These are phyloP conservation scores for Lepisosteus osseus DNA, from an alignment of 2,113 vertebrate genomes.

Conservation along the genomic window DNA sequence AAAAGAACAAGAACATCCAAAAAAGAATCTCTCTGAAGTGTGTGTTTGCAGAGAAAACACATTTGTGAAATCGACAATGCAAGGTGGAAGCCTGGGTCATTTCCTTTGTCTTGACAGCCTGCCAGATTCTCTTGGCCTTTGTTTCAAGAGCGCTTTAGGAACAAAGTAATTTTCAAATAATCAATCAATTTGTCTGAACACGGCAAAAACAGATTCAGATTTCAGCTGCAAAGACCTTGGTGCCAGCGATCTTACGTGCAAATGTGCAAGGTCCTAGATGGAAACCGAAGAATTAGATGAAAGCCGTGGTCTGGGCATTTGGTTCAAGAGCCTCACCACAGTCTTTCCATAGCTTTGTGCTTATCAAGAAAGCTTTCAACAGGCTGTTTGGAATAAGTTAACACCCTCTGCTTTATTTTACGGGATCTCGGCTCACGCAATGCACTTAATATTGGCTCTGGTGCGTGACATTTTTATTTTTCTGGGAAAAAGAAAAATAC, in stretches of 20 bases:
- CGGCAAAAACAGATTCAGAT: slow-evolving; percentile 36
- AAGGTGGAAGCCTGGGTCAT: slow-evolving; percentile 52
- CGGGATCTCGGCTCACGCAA: no score
- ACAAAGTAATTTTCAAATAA: slow-evolving; percentile 39
- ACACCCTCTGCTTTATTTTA: no score
- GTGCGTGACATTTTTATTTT: no score
- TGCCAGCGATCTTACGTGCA: background rate
- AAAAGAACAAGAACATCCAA: background rate
- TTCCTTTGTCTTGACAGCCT: slow-evolving; percentile 64
- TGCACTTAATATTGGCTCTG: no score
- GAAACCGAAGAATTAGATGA: background rate
- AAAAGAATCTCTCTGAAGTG: slow-evolving; percentile 12
- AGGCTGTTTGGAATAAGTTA: no score
- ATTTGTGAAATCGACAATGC: slow-evolving; percentile 15
- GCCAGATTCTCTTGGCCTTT: slow-evolving; percentile 41
- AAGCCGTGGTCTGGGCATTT: background rate
- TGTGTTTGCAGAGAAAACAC: slow-evolving; percentile 34
- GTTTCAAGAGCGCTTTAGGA: slow-evolving; percentile 39
- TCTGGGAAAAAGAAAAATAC: no score
- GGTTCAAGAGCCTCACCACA: no score
- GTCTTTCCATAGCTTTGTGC: background rate
- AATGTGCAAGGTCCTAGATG: background rate
- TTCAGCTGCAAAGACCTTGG: slow-evolving; percentile 43
- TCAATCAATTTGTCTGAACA: slow-evolving; percentile 37
- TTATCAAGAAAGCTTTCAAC: background rate